phyloP scores from a whole-genome alignment of 2,888 invertebrate genomes.

The Trissoscelio sp. region DNA sequence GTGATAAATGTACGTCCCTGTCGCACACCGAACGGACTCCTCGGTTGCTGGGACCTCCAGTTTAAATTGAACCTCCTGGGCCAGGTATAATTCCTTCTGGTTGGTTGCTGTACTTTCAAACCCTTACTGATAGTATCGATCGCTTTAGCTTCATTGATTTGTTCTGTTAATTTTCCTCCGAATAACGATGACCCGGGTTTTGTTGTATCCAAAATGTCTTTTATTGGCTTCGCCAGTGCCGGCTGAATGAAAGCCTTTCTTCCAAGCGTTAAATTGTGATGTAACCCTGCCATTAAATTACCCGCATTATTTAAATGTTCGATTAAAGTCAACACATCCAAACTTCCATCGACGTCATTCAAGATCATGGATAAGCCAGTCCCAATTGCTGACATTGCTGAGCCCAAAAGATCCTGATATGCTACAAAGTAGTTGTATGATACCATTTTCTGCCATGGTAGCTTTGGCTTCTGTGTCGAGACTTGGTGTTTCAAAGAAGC shows the following conservation, averaged over 20 bases:
- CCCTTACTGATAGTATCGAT: not conserved
- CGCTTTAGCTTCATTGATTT: slow-evolving; percentile 25
- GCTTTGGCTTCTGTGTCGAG: slow-evolving; percentile 6
- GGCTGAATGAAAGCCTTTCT: slow-evolving; percentile 11
- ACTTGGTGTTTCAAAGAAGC: too few relatives aligned
- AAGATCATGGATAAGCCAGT: not conserved
- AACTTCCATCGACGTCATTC: not conserved
- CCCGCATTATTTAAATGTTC: slow-evolving; percentile 13
- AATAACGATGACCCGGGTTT: slow-evolving; percentile 23
- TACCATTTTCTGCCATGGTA: slow-evolving; percentile 3
- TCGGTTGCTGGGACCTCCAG: slow-evolving; percentile 14
- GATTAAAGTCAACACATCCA: not conserved
- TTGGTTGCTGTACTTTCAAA: slow-evolving; percentile 6
- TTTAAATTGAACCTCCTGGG: slow-evolving; percentile 16
- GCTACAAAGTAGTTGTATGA: slow-evolving; percentile 4
- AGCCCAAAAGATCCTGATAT: slow-evolving; percentile 4
- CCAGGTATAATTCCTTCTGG: slow-evolving; percentile 2
- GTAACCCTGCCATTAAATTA: not conserved
- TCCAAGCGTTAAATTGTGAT: not conserved
- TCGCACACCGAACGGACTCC: slow-evolving; percentile 4
- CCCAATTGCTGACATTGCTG: slow-evolving; percentile 10
- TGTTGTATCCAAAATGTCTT: slow-evolving; percentile 10
- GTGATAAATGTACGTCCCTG: slow-evolving; percentile 1
- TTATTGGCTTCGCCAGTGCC: not conserved
- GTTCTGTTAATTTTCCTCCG: slow-evolving; percentile 15